Evolutionary conservation across 2,888 invertebrate genomes (phyloP).

Genomic region (Agrochola lota): DNA sequence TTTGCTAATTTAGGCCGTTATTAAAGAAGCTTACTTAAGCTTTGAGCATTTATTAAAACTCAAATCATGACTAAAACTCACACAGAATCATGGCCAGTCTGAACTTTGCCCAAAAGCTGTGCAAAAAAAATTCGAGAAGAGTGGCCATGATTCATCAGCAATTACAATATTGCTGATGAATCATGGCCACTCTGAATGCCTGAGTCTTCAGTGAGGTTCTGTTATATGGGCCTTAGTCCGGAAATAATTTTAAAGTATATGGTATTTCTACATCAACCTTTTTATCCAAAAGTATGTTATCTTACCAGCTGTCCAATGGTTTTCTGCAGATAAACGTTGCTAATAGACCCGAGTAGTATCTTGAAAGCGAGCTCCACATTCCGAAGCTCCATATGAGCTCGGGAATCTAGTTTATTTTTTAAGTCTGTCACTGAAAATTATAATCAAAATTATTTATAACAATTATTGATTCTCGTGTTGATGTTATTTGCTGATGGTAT

Average conservation of each 20-base stretch:
- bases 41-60: neutral
- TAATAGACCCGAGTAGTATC: slow-evolving; percentile 79
- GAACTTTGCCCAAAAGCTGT: too few relatives aligned
- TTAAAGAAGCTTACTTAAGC: too few relatives aligned
- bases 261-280: neutral
- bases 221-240: too few relatives aligned
- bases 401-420: slow-evolving; percentile 79
- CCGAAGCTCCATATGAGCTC: slow-evolving; percentile 76
- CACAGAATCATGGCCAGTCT: too few relatives aligned
- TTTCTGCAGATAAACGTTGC: slow-evolving; percentile 76
- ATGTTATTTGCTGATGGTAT: neutral
- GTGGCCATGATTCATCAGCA: too few relatives aligned
- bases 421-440: slow-evolving; percentile 77
- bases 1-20: neutral
- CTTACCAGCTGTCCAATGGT: slow-evolving; percentile 84
- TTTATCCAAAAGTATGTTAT: too few relatives aligned
- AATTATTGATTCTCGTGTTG: neutral
- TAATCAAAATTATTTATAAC: neutral
- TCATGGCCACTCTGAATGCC: too few relatives aligned
- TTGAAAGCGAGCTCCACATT: slow-evolving; percentile 83
- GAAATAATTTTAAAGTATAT: neutral
- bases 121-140: too few relatives aligned
- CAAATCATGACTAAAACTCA: too few relatives aligned
- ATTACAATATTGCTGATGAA: too few relatives aligned
- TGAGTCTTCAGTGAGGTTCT: too few relatives aligned